Evolutionary conservation across 2,888 invertebrate genomes (phyloP), one percentile per base, ranked within the genome.

Genomic region (Eristalinus aeneus): DNA sequence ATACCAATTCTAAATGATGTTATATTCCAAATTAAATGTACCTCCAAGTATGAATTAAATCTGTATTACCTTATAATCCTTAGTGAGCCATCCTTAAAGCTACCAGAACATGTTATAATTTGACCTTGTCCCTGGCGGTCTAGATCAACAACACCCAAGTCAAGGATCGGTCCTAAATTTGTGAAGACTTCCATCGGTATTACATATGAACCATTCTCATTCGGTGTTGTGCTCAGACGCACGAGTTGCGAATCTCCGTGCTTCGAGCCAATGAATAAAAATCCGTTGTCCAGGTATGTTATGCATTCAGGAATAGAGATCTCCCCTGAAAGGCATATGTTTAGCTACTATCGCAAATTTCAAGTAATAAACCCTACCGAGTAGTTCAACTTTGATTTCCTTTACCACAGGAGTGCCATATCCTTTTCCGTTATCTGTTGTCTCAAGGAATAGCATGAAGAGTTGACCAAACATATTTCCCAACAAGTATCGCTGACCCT

Each of bases 81-180:
- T 39, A 99, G 93, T 0, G 99, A 98, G 0, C 99, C 99, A 94
- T 99, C 99, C 93, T 99, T 99, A 92, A 96, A 98, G 2, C 97
- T 97, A 10, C 97, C 99, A 0, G 99, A 99, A 91, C 99, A 99
- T 0, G 99, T 99, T 58, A 99, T 98, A 88, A 99, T 95, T 92
- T 98, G 98, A 12, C 98, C 98, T 93, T 99, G 99, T 0, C 99
- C 99, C 92, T 98, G 98, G 16, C 97, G 94, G 93, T 99, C 99
- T 87, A 99, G 94, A 93, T 99, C 99, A 1, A 99, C 99, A 0
- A 99, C 97, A 88, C 98, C 97, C 97, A 99, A 98, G 92, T 99
- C 99, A 23, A 98, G 95, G 89, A 99, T 99, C 0, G 99, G 99
- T 3, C 98, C 99, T 58, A 99, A 94, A 93, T 99, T 99, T 31